A percentile compares a stretch with the other conserved stretches of the same genome.
Conservation (phyloP, 2,113 vertebrate genomes). For the Chelonoidis abingdonii region DNA sequence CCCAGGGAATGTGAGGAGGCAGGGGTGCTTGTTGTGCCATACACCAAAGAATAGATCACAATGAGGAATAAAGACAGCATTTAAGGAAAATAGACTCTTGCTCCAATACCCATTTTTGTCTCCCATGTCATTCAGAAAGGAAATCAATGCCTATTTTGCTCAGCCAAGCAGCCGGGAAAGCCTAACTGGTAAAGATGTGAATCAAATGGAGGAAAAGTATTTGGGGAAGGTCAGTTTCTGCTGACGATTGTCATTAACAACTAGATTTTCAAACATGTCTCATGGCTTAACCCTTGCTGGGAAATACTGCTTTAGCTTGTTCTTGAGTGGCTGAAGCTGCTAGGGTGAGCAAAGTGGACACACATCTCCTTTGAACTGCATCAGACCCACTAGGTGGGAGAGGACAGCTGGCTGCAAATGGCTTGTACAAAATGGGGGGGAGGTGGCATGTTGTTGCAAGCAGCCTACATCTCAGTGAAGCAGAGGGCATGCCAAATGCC, state of each 20-base stretch:
- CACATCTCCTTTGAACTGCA: not conserved
- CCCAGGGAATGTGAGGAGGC: not conserved
- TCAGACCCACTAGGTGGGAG: not conserved
- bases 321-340: constrained; percentile 7
- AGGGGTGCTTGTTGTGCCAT: not conserved
- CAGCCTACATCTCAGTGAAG: accelerated
- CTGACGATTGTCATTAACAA: constrained; percentile 48
- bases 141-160: not conserved
- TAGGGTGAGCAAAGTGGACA: not conserved
- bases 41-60: not conserved
- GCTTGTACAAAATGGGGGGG: not conserved
- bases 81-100: not conserved
- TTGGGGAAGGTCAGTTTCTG: constrained; percentile 42
- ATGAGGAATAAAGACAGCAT: not conserved
- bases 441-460: accelerated
- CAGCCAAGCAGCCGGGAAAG: not conserved
- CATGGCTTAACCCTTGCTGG: not conserved
- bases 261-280: constrained; percentile 44
- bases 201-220: constrained; percentile 29
- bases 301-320: constrained; percentile 38
- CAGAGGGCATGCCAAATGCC: accelerated
- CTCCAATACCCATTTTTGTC: not conserved
- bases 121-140: not conserved
- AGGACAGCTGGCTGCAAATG: not conserved
- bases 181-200: not conserved